These are phyloP conservation scores for Rhamnusium bicolor DNA, from an alignment of 2,888 invertebrate species.

Conservation along the genomic window DNA sequence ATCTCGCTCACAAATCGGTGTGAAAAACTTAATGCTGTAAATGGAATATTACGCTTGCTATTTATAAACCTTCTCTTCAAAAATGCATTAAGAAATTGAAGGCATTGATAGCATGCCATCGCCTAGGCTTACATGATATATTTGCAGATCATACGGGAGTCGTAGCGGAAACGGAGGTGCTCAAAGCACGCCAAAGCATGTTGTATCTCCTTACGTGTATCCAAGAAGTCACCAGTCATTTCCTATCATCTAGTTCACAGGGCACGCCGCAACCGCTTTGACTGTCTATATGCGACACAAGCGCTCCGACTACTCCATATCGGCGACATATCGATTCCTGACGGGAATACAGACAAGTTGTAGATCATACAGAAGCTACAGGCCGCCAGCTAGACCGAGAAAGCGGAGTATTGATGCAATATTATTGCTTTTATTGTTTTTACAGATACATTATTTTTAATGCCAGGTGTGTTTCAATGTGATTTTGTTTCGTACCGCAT, in stretches of 20 bases:
- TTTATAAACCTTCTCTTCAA: not conserved
- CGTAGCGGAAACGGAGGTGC: constrained; percentile 50
- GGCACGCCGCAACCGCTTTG: constrained; percentile 53
- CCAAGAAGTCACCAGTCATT: constrained; percentile 43
- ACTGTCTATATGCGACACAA: constrained; percentile 52
- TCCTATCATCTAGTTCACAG: constrained; percentile 53
- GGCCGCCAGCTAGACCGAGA: not conserved
- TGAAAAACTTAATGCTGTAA: not conserved
- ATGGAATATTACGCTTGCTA: not conserved
- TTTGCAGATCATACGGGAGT: not conserved
- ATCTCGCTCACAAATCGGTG: not conserved
- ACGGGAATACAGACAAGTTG: constrained; percentile 56
- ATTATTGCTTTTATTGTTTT: not conserved
- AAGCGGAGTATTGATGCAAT: not conserved
- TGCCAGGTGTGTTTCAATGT: no score
- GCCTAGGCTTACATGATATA: constrained; percentile 12
- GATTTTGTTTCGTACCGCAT: no score
- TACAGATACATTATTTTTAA: not conserved
- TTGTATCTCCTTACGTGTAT: constrained; percentile 45
- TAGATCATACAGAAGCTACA: constrained; percentile 48
- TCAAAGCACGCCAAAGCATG: constrained; percentile 48
- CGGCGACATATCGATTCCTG: constrained; percentile 57
- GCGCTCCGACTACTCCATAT: constrained; percentile 54
- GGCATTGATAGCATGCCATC: constrained; percentile 23
- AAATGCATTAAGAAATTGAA: constrained; percentile 25